phyloP scores from a whole-genome alignment of 1,140 invertebrate genomes.

The Probaryconus sp. region DNA sequence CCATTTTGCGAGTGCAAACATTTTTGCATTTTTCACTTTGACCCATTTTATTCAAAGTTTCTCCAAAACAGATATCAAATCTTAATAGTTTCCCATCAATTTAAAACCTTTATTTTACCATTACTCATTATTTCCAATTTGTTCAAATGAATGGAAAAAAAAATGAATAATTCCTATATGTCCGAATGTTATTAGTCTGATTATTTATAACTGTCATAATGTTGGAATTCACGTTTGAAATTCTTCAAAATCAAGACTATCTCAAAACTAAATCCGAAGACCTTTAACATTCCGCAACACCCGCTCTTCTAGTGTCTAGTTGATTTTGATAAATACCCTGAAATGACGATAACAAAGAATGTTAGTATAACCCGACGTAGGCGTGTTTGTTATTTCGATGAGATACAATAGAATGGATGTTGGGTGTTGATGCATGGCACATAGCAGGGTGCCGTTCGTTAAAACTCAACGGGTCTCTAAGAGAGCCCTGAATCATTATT shows the following conservation, averaged over 20 bases:
- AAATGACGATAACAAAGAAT: conserved; percentile 73
- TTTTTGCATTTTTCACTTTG: no score
- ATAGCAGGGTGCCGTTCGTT: conserved; percentile 71
- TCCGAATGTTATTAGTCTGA: background rate
- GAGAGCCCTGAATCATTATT: conserved; percentile 47
- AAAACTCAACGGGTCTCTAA: conserved; percentile 41
- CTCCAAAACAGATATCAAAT: no score
- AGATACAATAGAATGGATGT: conserved; percentile 76
- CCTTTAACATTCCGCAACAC: conserved; percentile 47
- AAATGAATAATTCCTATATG: conserved; percentile 32
- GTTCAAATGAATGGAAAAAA: no score
- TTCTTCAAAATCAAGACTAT: conserved; percentile 38
- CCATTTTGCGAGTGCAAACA: no score
- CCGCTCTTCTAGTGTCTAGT: conserved; percentile 37
- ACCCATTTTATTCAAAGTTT: no score
- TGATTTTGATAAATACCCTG: conserved; percentile 75
- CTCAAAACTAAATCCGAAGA: conserved; percentile 25
- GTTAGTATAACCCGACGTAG: conserved; percentile 73
- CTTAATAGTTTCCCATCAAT: no score
- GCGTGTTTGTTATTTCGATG: conserved; percentile 78
- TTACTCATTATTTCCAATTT: no score
- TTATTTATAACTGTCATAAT: conserved; percentile 50
- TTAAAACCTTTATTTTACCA: no score
- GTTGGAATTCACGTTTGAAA: conserved; percentile 10
- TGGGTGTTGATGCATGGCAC: conserved; percentile 77